Conservation (phyloP, 2,797 vertebrate genomes). For the Selene dorsalis region DNA sequence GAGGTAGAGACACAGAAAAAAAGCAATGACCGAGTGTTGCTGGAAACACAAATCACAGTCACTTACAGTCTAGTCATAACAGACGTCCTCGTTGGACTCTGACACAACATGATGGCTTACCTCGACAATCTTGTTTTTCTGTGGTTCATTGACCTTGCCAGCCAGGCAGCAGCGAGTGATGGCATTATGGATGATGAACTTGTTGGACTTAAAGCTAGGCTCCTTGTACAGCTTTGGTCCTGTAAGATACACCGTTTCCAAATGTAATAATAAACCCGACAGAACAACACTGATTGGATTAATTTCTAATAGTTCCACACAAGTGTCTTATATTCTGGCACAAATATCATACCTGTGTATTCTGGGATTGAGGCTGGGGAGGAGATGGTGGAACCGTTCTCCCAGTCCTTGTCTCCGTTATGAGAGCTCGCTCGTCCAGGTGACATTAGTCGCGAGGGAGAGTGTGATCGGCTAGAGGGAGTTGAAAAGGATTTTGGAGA, state of each 20-base stretch:
- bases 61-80: constrained; percentile 1
- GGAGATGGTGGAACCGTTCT: constrained; percentile 90
- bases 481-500: constrained; percentile 15
- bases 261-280: constrained; percentile 27
- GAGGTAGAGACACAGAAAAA: background rate
- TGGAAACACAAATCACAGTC: constrained; percentile 13
- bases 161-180: constrained; percentile 95
- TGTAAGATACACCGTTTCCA: constrained; percentile 64
- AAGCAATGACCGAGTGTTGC: background rate
- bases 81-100: constrained; percentile 46
- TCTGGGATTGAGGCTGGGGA: constrained; percentile 93
- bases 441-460: constrained; percentile 89
- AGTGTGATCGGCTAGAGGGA: constrained; percentile 87
- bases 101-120: constrained; percentile 72
- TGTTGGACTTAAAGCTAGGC: constrained; percentile 96
- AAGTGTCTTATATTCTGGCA: background rate
- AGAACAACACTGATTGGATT: constrained; percentile 2
- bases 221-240: constrained; percentile 95
- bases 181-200: constrained; percentile 96
- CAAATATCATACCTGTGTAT: constrained; percentile 87
- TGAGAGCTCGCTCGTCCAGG: constrained; percentile 85
- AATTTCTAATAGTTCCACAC: background rate
- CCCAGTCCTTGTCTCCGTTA: constrained; percentile 92
- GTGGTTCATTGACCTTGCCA: constrained; percentile 94
- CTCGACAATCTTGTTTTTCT: constrained; percentile 96